These are phyloP conservation scores for Teleogryllus occipitalis DNA, from an alignment of 1,140 invertebrate genomes.

Conservation along the genomic window DNA sequence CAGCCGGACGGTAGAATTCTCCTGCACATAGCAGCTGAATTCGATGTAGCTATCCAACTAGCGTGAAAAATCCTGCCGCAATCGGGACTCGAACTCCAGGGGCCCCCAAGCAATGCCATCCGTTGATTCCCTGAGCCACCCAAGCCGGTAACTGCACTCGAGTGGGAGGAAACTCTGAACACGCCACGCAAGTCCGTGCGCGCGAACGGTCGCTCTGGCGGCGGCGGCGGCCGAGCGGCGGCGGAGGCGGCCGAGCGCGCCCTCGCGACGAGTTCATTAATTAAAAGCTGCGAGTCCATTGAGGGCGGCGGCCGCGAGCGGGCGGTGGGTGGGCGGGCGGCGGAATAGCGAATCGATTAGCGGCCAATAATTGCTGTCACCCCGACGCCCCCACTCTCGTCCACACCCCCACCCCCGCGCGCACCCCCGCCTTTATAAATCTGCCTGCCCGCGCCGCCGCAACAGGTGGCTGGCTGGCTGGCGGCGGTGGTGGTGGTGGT, in stretches of 20 bases:
- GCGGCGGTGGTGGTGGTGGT: no score
- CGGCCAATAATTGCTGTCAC: conserved; percentile 21
- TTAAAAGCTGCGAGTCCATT: conserved; percentile 20
- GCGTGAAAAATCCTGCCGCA: no score
- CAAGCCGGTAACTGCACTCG: no score
- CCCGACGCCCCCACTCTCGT: neutral
- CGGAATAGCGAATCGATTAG: conserved; percentile 19
- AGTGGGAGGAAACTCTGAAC: no score
- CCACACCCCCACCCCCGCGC: neutral
- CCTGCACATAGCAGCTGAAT: no score
- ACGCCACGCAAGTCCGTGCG: no score
- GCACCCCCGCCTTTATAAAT: conserved; percentile 15
- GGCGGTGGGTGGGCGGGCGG: neutral
- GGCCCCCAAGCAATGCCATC: no score
- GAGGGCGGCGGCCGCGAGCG: conserved; percentile 7
- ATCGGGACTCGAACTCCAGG: no score
- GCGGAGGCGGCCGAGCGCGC: neutral
- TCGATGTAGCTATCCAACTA: no score
- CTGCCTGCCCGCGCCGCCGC: conserved; percentile 10
- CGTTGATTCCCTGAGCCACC: no score
- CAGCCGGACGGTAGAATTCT: no score
- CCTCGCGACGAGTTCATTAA: conserved; percentile 16
- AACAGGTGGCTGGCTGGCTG: conserved; percentile 12
- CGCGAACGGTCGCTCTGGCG: no score
- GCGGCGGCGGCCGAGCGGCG: neutral